Conservation (phyloP, 2,797 vertebrate genomes). For the Eospalax fontanierii region DNA sequence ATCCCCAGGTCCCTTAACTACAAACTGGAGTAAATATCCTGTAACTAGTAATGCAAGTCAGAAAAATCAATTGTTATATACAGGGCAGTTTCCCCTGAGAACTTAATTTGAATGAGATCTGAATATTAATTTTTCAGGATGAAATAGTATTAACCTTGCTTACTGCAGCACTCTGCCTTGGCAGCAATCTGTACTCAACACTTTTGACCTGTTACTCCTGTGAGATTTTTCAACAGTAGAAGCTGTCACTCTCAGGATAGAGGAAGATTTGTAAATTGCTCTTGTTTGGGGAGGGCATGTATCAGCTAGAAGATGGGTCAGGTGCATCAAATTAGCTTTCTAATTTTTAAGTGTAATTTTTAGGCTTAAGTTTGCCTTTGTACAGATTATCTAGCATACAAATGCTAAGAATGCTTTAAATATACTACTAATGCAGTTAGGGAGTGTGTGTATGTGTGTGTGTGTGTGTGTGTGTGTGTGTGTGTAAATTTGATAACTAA, state of each 20-base stretch:
- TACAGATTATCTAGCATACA: neutral
- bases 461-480: too few relatives aligned
- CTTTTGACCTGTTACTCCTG: slow-evolving; percentile 62
- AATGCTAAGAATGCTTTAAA: slow-evolving; percentile 23
- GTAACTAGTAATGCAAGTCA: slow-evolving; percentile 61
- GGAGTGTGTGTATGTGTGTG: neutral
- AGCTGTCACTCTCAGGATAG: slow-evolving; percentile 51
- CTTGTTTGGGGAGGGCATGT: neutral
- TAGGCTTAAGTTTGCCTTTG: slow-evolving; percentile 8
- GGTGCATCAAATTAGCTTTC: slow-evolving; percentile 16
- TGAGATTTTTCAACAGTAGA: slow-evolving; percentile 43
- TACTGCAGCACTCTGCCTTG: neutral
- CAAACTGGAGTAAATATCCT: slow-evolving; percentile 70
- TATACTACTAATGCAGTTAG: neutral
- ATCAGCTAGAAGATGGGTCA: neutral
- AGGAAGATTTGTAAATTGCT: slow-evolving; percentile 46
- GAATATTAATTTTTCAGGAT: slow-evolving; percentile 74
- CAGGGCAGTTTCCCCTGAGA: slow-evolving; percentile 23
- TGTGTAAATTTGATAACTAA: neutral
- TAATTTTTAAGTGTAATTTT: slow-evolving; percentile 15
- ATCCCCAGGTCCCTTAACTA: slow-evolving; percentile 54
- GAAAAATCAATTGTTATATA: slow-evolving; percentile 76
- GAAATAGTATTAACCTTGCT: slow-evolving; percentile 5
- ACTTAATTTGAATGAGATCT: slow-evolving; percentile 73
- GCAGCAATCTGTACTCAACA: neutral